Base-by-base conservation (phyloP, 2,888 invertebrate species). In the Rhodophaea formosa region DNA sequence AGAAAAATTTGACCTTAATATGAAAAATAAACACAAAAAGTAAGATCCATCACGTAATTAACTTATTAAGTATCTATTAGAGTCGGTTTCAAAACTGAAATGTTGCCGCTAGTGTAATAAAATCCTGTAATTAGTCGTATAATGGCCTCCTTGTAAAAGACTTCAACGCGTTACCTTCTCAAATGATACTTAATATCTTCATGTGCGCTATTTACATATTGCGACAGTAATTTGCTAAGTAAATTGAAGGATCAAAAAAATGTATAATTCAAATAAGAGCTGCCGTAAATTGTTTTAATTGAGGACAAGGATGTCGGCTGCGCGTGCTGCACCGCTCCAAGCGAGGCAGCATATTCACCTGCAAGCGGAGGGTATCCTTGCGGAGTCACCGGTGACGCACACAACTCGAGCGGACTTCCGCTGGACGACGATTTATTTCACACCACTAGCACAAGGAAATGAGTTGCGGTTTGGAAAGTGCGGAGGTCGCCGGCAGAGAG, bases 281-380 rank as follows among this genome's bases (percentile, higher is more conserved):
- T 77, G 79, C 75, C 68, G 80, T 84, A 85, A 86, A 88, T 79
- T 80, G 83, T 82, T 85, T 82, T 83, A 83, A 89, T 87, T 84
- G 87, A 79, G 89, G 86, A 80, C 89, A 89, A 89, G 89, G 89
- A 88, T 88, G 79, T 79, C 79, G 69, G 75, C 75, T 74, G 71
- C 72, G 64, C 51, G 10, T 51, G 75, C 75, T 72, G 30, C 45
- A 12, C 23, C 74, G 79, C 72, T 66, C 63, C 64, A 68, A 67
- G 71, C 65, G 70, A 69, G 67, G 39, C 53, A 35, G 29, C 3
- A 47, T 46, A 80, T 77, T 83, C 76, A 83, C 84, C 82, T 80
- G 79, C 66, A 68, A 70, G 70, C 69, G 68, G 67, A 62, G 61
- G 61, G 69, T 72, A 78, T 74, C 76, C 78, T 79, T 73, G 72